Evolutionary conservation across 2,113 vertebrate species (phyloP), one percentile per base, ranked within the genome.

Genomic region (Aegotheles bennettii): DNA sequence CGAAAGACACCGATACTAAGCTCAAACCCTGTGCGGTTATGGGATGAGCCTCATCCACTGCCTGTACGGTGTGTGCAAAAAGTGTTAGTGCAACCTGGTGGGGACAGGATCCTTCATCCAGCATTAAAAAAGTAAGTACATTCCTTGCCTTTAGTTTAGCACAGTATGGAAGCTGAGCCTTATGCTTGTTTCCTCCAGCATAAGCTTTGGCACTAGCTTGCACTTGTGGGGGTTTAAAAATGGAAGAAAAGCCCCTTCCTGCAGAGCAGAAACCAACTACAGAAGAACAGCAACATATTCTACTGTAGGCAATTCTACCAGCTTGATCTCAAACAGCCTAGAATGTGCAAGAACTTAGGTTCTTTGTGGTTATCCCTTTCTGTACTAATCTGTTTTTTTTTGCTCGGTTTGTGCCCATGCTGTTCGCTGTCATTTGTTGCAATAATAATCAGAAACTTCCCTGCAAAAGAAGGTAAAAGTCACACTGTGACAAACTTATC

Each of bases 391-490:
- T 42, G 8, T 0, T 53, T 54, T 45, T n/a, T 42, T 69, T 29
- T 38, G 15, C 63, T 94, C 29, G 59, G 43, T 51, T 43, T 75
- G 38, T 1, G 1, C 33, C 45, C 3, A 0, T 36, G 57, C 54
- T 69, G 16, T 31, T 81, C n/a, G 40, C 33, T 92, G n/a, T 28
- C 38, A 29, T 53, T 38, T 36, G 57, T 31, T 64, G 45, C 36
- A 85, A 13, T 47, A 54, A 31, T 43, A 13, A 59, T 31, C 42
- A 70, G 79, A 68, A 50, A 43, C 10, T 43, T 61, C 7, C 50
- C 53, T 76, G 67, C 33, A 54, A 15, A 76, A 75, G 63, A 57
- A 91, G 87, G 64, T 91, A 77, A n/a, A n/a, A 94, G 88, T 61
- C 54, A 35, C 19, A 7, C 20, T 53, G 7, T 33, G 77, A 81